A percentile compares a stretch with the other conserved stretches of the same genome.
Conservation (phyloP, 2,113 vertebrate species). For the Typhlomys cinereus region DNA sequence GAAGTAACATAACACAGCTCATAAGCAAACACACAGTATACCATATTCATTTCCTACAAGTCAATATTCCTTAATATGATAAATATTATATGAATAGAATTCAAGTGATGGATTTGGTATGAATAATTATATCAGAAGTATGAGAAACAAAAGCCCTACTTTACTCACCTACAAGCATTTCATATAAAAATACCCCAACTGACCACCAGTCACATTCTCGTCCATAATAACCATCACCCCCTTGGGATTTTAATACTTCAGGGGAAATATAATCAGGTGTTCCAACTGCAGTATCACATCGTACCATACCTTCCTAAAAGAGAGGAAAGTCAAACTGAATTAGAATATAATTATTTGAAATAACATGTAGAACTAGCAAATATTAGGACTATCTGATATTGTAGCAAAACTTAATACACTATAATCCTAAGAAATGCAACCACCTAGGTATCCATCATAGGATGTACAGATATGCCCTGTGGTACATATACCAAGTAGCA, state of each 20-base stretch:
- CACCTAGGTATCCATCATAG: neutral
- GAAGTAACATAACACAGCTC: neutral
- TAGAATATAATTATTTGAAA: conserved; percentile 38
- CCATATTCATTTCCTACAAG: conserved; percentile 47
- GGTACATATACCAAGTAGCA: neutral
- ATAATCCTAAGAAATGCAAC: conserved; percentile 1
- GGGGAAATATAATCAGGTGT: conserved; percentile 99
- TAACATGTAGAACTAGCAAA: neutral
- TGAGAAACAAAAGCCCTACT: conserved; percentile 56
- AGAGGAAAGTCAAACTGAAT: conserved; percentile 44
- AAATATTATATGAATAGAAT: conserved; percentile 48
- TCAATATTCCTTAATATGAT: conserved; percentile 21
- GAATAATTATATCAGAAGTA: conserved; percentile 11
- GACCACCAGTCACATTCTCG: conserved; percentile 99
- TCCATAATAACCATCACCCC: conserved; percentile 98
- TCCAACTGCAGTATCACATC: conserved; percentile 98
- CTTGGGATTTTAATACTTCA: conserved; percentile 98
- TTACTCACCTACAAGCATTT: conserved; percentile 99
- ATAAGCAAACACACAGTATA: conserved; percentile 15
- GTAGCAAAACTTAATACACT: conserved; percentile 19
- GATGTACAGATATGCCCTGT: neutral
- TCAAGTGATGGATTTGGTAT: neutral
- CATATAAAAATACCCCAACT: conserved; percentile 98
- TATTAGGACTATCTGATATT: neutral
- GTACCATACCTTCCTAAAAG: conserved; percentile 98